These are phyloP conservation scores for Silurus glanis DNA, from an alignment of 2,113 vertebrate species.

Conservation along the genomic window DNA sequence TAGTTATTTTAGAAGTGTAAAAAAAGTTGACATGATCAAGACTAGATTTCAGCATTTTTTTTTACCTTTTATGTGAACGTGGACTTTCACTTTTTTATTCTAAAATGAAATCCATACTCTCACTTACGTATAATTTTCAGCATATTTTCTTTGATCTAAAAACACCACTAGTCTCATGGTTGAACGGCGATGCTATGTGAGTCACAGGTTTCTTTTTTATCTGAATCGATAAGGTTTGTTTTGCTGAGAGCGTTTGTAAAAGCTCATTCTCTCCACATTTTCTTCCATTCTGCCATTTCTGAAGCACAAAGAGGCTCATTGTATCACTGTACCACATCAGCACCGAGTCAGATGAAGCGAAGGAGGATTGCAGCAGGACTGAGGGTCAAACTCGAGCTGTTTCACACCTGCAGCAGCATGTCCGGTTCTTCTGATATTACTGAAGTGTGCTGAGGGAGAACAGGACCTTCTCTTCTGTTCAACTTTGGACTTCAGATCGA, in stretches of 20 bases:
- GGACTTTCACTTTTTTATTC: neutral
- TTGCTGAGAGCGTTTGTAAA: neutral
- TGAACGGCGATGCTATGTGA: neutral
- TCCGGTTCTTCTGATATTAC: slow-evolving; percentile 43
- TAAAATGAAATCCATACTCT: neutral
- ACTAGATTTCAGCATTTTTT: neutral
- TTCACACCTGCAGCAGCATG: slow-evolving; percentile 61
- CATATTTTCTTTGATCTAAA: neutral
- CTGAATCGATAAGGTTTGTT: neutral
- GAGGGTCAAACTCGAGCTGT: neutral
- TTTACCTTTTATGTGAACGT: neutral
- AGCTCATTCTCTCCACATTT: neutral
- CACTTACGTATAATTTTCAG: neutral
- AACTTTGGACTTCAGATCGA: slow-evolving; percentile 45
- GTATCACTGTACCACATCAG: neutral
- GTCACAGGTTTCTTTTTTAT: slow-evolving; percentile 11
- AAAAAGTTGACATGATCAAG: neutral
- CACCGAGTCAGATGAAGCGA: neutral
- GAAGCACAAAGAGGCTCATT: neutral
- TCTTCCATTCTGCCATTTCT: neutral
- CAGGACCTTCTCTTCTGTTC: slow-evolving; percentile 50
- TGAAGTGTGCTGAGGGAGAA: slow-evolving; percentile 36
- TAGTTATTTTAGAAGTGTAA: neutral
- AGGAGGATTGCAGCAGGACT: neutral
- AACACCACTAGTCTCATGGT: neutral